Conservation (phyloP, 2,888 invertebrate genomes). For the Thelaira solivaga region DNA sequence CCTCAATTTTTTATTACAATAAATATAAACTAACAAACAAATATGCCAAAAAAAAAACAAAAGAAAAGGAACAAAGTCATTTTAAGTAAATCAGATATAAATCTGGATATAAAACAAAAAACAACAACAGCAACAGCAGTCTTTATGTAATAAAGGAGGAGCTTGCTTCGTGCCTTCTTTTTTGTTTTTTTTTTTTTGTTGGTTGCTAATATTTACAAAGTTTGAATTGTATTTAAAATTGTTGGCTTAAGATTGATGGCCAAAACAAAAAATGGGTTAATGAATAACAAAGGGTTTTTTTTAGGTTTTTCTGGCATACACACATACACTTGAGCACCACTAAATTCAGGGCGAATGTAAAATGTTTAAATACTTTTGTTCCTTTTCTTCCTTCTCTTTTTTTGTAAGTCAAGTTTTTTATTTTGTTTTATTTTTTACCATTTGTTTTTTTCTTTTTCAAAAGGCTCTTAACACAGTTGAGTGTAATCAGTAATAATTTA, state of each 20-base stretch:
- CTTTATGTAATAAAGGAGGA: no score
- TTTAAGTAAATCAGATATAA: no score
- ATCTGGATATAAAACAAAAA: no score
- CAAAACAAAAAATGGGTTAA: constrained; percentile 33
- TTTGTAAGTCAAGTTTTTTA: neutral
- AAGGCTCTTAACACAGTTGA: constrained; percentile 27
- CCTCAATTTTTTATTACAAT: no score
- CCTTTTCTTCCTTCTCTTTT: neutral
- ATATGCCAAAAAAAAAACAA: no score
- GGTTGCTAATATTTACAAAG: neutral
- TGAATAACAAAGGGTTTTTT: constrained; percentile 33
- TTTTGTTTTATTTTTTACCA: neutral
- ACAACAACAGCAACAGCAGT: no score
- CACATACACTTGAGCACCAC: neutral
- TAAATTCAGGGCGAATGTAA: constrained; percentile 2
- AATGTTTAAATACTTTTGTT: no score
- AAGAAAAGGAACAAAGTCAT: no score
- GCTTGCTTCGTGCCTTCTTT: no score
- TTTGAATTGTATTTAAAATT: constrained; percentile 5
- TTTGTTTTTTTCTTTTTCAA: neutral
- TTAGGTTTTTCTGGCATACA: neutral
- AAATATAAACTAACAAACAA: no score
- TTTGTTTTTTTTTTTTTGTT: no score
- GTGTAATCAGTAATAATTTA: constrained; percentile 16
- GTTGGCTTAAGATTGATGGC: constrained; percentile 31